These are phyloP conservation scores for Oscheius myriophilus DNA, from an alignment of 2,888 invertebrate genomes.

Conservation along the genomic window DNA sequence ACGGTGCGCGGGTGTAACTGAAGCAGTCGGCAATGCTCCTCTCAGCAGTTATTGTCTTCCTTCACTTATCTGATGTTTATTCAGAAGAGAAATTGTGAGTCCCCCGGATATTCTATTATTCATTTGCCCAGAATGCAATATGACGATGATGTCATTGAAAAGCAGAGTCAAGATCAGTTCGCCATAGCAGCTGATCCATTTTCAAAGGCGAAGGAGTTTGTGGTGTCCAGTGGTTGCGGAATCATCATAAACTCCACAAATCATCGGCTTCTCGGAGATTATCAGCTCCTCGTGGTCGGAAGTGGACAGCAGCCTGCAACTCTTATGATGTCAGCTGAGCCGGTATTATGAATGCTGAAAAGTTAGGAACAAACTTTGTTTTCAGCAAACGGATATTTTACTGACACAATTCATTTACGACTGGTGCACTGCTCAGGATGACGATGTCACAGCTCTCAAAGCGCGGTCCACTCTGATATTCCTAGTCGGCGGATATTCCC, in stretches of 20 bases:
- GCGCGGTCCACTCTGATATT: conserved; percentile 27
- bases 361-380: conserved; percentile 6
- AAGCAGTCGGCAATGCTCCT: conserved; percentile 28
- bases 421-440: conserved; percentile 24
- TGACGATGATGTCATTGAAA: conserved; percentile 21
- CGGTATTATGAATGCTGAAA: background rate
- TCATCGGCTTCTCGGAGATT: conserved; percentile 13
- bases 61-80: background rate
- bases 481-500: conserved; percentile 12
- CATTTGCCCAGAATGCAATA: conserved; percentile 23
- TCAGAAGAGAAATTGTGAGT: conserved; percentile 14
- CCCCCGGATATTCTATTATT: background rate
- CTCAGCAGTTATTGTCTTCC: conserved; percentile 11
- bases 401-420: conserved; percentile 22
- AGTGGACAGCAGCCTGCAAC: conserved; percentile 25
- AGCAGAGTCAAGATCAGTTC: conserved; percentile 10
- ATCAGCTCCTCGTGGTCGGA: conserved; percentile 24
- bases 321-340: conserved; percentile 21
- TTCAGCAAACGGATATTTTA: conserved; percentile 24
- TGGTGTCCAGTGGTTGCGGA: conserved; percentile 18
- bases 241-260: conserved; percentile 23
- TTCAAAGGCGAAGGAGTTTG: conserved; percentile 10
- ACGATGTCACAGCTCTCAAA: conserved; percentile 13
- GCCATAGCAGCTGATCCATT: conserved; percentile 2
- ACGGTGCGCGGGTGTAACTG: conserved; percentile 17